phyloP scores from a whole-genome alignment of 2,797 vertebrate species.

The Lates japonicus region DNA sequence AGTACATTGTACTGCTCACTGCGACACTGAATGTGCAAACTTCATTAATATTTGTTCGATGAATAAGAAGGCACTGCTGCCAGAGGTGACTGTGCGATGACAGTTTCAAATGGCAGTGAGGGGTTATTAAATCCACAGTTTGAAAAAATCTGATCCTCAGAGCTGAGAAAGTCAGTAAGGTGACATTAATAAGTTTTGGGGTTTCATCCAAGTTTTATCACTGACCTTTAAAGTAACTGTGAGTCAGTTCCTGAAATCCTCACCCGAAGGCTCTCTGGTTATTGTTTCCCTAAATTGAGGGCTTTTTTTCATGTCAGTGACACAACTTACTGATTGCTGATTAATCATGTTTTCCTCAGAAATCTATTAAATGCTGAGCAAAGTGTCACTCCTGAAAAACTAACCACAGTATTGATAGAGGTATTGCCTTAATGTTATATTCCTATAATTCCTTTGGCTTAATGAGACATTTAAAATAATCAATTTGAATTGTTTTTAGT shows the following conservation, averaged over 20 bases:
- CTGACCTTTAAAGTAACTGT: constrained; percentile 1
- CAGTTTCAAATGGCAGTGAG: background rate
- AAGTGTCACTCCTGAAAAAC: too few relatives aligned
- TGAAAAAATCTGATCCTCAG: background rate
- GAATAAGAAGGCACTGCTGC: background rate
- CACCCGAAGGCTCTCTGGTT: background rate
- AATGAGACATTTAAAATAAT: too few relatives aligned
- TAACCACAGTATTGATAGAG: background rate
- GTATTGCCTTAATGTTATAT: too few relatives aligned
- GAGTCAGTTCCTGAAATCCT: background rate
- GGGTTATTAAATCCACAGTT: background rate
- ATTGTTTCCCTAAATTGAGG: background rate
- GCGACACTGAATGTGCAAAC: too few relatives aligned
- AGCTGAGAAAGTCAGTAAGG: background rate
- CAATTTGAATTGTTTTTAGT: too few relatives aligned
- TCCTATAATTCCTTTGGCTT: too few relatives aligned
- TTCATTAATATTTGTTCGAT: background rate
- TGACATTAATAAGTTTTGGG: background rate
- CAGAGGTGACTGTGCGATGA: background rate
- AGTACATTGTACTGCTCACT: too few relatives aligned
- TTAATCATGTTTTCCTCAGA: background rate
- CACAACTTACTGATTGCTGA: background rate
- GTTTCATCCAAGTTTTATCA: background rate
- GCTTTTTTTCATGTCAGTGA: background rate
- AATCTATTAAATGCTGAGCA: background rate